A percentile compares a stretch with the other conserved stretches of the same genome.
Conservation (phyloP, 2,113 vertebrate genomes). For the Laticauda laticaudata region DNA sequence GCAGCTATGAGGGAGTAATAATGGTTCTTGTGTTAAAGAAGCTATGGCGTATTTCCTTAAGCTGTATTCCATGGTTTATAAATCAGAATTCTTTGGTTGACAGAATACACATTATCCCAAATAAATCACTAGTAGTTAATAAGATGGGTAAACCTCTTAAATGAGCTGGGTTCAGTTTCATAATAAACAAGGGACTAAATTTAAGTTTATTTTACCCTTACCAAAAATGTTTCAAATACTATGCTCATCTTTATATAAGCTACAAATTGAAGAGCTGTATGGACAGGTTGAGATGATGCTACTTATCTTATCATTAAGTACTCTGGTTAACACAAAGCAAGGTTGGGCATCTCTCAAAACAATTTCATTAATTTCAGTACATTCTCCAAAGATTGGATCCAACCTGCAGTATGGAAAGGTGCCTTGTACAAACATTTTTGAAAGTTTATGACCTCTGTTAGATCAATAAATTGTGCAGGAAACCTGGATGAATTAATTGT, state of each 20-base stretch:
- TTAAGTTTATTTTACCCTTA: not conserved
- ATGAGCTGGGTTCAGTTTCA: not conserved
- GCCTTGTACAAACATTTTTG: not conserved
- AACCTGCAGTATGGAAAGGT: not conserved
- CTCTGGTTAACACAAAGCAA: not conserved
- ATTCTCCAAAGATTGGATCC: not conserved
- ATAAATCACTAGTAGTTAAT: not conserved
- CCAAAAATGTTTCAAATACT: not conserved
- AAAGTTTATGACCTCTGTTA: not conserved
- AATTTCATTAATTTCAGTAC: not conserved
- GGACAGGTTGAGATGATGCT: not conserved
- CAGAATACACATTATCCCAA: not conserved
- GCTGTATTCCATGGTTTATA: not conserved
- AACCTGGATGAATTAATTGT: conserved; percentile 60
- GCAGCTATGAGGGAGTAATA: not conserved
- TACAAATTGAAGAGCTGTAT: not conserved
- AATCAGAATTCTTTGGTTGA: not conserved
- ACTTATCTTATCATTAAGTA: not conserved
- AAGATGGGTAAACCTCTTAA: not conserved
- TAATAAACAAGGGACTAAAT: not conserved
- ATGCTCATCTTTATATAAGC: not conserved
- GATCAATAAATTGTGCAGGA: conserved; percentile 59
- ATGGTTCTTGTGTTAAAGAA: not conserved
- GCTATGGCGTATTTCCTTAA: not conserved
- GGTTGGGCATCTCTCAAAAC: not conserved